Base-by-base conservation (phyloP, 2,797 vertebrate species). In the Amblyraja radiata region DNA sequence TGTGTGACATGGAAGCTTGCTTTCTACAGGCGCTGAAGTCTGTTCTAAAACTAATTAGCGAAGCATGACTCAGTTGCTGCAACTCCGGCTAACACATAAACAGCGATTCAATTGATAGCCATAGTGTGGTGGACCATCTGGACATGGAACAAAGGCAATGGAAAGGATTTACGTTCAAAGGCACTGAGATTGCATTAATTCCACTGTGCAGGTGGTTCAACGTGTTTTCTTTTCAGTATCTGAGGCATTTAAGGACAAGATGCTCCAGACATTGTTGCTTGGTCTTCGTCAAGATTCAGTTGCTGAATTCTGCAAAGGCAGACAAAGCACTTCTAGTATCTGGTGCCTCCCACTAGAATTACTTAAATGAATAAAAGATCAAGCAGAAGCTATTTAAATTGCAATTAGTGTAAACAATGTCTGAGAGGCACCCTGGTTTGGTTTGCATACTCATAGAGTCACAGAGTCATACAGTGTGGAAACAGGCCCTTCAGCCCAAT, bases 51-150 rank as follows among this genome's bases (percentile, higher is more conserved):
- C 58, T n/a, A 86, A 65, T 86, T 32, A 63, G 28, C 10, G 11
- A 86, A 63, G 83, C 83, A 18, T 65, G 83, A 86, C 28, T 86
- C 83, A 32, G 61, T 86, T 86, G 7, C 83, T 63, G 61, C 61
- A 18, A 32, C 83, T 86, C 25, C 58, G 7, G 58, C 61, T 13
- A 63, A 63, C 58, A 18, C 58, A 63, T 86, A 1, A 63, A n/a
- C 83, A 63, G 58, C 25, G 13, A 61, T 61, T 65, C n/a, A 13
- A 86, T 86, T 65, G 83, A 86, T 63, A 18, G 58, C n/a, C 28
- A 0, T 11, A 16, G 28, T n/a, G 54, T 63, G 63, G 61, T 86
- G 11, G 58, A 54, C 83, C 54, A 63, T 86, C 54, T 86, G 83
- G 83, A 86, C 13, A 32, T 58, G 18, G 14, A 32, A 65, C 58